phyloP scores from a whole-genome alignment of 2,888 invertebrate genomes.

The Synergus laeviventris region DNA sequence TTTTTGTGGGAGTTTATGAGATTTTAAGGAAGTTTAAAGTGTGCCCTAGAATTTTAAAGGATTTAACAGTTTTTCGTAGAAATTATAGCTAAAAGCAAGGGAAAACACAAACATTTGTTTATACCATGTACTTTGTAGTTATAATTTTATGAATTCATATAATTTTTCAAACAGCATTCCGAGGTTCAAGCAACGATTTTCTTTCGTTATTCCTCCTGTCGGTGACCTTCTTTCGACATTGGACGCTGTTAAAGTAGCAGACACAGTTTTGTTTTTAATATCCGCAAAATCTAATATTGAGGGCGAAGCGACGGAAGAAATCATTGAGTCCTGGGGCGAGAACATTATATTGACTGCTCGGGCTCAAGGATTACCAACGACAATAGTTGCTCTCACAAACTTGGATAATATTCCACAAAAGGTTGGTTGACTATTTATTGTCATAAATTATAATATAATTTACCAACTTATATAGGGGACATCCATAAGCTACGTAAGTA shows the following conservation, averaged over 20 bases:
- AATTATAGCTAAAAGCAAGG: too few relatives aligned
- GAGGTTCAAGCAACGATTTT: slow-evolving; percentile 92
- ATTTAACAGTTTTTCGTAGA: too few relatives aligned
- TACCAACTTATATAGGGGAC: background rate
- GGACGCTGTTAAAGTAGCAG: slow-evolving; percentile 92
- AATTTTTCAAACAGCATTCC: slow-evolving; percentile 81
- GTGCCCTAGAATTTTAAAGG: too few relatives aligned
- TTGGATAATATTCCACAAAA: slow-evolving; percentile 85
- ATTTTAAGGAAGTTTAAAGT: too few relatives aligned
- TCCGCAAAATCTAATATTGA: slow-evolving; percentile 79
- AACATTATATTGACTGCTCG: slow-evolving; percentile 86
- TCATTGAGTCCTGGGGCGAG: slow-evolving; percentile 88
- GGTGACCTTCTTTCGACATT: slow-evolving; percentile 86
- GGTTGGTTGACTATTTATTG: slow-evolving; percentile 58
- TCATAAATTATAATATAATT: background rate
- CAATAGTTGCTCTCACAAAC: slow-evolving; percentile 85
- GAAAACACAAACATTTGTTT: too few relatives aligned
- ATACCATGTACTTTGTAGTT: background rate
- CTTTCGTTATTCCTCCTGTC: slow-evolving; percentile 85
- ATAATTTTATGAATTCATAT: background rate
- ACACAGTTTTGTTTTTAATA: slow-evolving; percentile 88
- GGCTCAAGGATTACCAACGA: slow-evolving; percentile 90
- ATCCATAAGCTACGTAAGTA: too few relatives aligned
- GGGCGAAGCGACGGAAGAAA: slow-evolving; percentile 78
- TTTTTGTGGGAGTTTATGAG: too few relatives aligned